These are phyloP conservation scores for Fundulus diaphanus DNA, from an alignment of 2,797 vertebrate genomes.

Conservation along the genomic window DNA sequence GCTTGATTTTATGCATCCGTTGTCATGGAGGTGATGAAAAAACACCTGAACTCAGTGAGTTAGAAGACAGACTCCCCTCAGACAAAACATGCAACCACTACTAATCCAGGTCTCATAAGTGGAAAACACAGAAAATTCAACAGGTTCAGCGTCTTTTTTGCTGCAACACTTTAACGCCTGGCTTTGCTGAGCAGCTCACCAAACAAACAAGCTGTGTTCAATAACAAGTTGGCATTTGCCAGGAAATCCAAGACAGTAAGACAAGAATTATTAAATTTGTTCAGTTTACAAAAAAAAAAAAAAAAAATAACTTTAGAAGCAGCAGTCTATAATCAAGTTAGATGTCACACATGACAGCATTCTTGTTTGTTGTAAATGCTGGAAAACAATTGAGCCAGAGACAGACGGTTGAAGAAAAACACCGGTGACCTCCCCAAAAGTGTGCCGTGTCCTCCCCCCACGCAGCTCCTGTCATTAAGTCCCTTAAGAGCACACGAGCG, in stretches of 20 bases:
- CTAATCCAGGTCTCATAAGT: not conserved
- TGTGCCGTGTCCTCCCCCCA: slow-evolving; percentile 66
- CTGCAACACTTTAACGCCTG: not conserved
- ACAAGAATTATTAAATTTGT: not conserved
- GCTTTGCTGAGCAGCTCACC: not conserved
- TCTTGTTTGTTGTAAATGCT: slow-evolving; percentile 8
- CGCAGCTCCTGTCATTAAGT: slow-evolving; percentile 61
- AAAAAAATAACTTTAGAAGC: not conserved
- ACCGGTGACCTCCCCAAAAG: slow-evolving; percentile 49
- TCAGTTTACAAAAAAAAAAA: not conserved
- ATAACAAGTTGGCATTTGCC: not conserved
- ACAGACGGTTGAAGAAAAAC: slow-evolving; percentile 25
- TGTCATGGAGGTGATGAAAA: too few species aligned
- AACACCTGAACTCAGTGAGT: too few species aligned
- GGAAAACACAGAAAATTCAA: too few species aligned
- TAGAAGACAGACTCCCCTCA: not conserved
- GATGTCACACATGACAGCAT: not conserved
- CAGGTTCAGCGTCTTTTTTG: not conserved
- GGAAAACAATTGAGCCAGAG: slow-evolving; percentile 25
- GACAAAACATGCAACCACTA: not conserved
- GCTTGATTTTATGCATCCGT: too few species aligned
- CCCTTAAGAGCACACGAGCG: slow-evolving; percentile 42
- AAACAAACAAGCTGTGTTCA: not conserved
- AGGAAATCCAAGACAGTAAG: not conserved
- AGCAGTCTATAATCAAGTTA: not conserved